These are phyloP conservation scores for Achroia grisella DNA, from an alignment of 1,140 invertebrate genomes.

Conservation along the genomic window DNA sequence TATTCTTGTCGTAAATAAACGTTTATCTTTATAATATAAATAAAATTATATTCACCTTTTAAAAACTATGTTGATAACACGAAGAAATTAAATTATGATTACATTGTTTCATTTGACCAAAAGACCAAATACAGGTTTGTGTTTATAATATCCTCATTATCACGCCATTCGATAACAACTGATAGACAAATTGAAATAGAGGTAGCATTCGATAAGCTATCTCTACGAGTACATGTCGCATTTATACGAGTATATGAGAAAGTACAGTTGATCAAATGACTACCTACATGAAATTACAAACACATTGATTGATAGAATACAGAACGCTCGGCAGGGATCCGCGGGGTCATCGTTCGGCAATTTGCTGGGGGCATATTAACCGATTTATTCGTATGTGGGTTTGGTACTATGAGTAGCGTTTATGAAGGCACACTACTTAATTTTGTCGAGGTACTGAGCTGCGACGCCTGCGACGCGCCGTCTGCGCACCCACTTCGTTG, in stretches of 20 bases:
- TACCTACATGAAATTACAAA: neutral
- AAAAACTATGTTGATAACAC: neutral
- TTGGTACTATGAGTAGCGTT: neutral
- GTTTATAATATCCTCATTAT: too few relatives aligned
- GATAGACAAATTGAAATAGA: too few relatives aligned
- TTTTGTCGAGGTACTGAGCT: slow-evolving; percentile 26
- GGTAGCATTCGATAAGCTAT: too few relatives aligned
- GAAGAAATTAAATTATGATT: too few relatives aligned
- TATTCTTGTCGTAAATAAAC: slow-evolving; percentile 23
- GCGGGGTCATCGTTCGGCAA: slow-evolving; percentile 30
- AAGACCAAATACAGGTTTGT: too few relatives aligned
- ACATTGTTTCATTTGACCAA: too few relatives aligned
- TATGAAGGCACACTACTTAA: slow-evolving; percentile 18
- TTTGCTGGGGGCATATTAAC: slow-evolving; percentile 25
- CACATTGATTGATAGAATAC: slow-evolving; percentile 6
- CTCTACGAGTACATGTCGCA: too few relatives aligned
- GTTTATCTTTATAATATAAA: slow-evolving; percentile 14
- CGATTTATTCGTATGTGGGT: slow-evolving; percentile 15
- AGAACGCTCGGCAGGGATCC: slow-evolving; percentile 9
- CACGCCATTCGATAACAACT: too few relatives aligned
- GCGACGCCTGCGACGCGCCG: slow-evolving; percentile 45
- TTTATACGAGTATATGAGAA: too few relatives aligned
- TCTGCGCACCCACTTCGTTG: slow-evolving; percentile 29
- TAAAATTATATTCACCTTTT: slow-evolving; percentile 3
- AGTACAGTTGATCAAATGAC: too few relatives aligned